A percentile compares a stretch with the other conserved stretches of the same genome.
These are phyloP conservation scores for Campoplex capitator DNA, from an alignment of 2,888 invertebrate species.

Conservation along the genomic window DNA sequence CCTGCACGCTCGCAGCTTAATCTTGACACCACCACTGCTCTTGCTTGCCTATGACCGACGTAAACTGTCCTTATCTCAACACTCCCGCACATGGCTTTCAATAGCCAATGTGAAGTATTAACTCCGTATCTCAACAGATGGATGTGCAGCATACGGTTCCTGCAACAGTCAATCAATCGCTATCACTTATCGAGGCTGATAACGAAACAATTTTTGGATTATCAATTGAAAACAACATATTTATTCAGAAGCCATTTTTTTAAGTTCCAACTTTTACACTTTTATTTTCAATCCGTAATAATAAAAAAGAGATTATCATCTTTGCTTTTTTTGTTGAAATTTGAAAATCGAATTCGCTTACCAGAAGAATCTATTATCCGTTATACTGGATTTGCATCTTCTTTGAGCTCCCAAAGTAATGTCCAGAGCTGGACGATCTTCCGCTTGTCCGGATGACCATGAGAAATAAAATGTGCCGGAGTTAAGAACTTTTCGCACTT, in stretches of 20 bases:
- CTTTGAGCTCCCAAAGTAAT: conserved; percentile 97
- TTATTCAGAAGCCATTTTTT: not conserved
- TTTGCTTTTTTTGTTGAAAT: not conserved
- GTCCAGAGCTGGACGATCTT: conserved; percentile 88
- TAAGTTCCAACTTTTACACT: not conserved
- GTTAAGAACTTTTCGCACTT: conserved; percentile 94
- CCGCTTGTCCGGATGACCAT: conserved; percentile 87
- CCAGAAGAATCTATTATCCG: conserved; percentile 99
- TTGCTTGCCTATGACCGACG: conserved; percentile 96
- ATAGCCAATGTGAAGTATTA: conserved; percentile 95
- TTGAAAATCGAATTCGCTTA: conserved; percentile 78
- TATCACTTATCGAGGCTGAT: not conserved
- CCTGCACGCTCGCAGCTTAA: conserved; percentile 99
- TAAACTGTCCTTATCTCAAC: conserved; percentile 99
- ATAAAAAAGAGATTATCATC: not conserved
- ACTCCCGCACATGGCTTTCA: conserved; percentile 98
- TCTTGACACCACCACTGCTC: conserved; percentile 97
- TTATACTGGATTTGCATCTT: conserved; percentile 90
- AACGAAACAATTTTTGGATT: not conserved
- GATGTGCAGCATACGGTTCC: conserved; percentile 97
- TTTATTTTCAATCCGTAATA: not conserved
- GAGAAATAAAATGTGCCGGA: conserved; percentile 99
- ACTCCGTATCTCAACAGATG: conserved; percentile 97
- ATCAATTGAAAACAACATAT: not conserved
- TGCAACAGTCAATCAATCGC: conserved; percentile 75